Evolutionary conservation across 2,888 invertebrate genomes (phyloP), one percentile per base, ranked within the genome.

Genomic region (Chrysomela aeneicollis): DNA sequence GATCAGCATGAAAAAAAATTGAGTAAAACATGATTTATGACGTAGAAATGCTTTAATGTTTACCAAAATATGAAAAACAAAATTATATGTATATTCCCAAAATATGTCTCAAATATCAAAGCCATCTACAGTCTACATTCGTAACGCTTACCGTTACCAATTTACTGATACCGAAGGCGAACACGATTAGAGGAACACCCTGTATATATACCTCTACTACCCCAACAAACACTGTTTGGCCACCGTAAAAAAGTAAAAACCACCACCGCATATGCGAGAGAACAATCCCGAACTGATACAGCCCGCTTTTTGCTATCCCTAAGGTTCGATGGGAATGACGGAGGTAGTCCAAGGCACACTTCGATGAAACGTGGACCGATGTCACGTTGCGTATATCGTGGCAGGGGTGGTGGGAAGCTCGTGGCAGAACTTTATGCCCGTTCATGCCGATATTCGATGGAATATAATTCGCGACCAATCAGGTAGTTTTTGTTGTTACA

Each of bases 311-410:
- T 12, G 9, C 35, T 9, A 35, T 63, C 70, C 75, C 68, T 72
- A 75, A 73, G 74, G 74, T 70, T 69, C 68, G 63, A 69, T 67
- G 68, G 72, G 73, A 64, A 67, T 66, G 68, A 70, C 81, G 79
- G 78, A 85, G 84, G 82, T 84, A 84, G 82, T 74, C 80, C 79
- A 79, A 79, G 81, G 75, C 83, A 82, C 80, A 74, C 71, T 76
- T 35, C 81, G 78, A 79, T 78, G 80, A 82, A 84, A 86, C 85
- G 82, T 79, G 81, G 78, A 73, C 71, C 68, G 67, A 66, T 58
- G 66, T 81, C 83, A 82, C 81, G 82, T 75, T 77, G 71, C 67
- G 37, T 30, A 68, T 74, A 79, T 81, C 80, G 81, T 82, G 83
- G 26, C 3, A 73, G 79, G 76, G 19, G 52, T 64, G 35, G 35